Base-by-base conservation (phyloP, 2,888 invertebrate species). In the Metallyticus violacea region DNA sequence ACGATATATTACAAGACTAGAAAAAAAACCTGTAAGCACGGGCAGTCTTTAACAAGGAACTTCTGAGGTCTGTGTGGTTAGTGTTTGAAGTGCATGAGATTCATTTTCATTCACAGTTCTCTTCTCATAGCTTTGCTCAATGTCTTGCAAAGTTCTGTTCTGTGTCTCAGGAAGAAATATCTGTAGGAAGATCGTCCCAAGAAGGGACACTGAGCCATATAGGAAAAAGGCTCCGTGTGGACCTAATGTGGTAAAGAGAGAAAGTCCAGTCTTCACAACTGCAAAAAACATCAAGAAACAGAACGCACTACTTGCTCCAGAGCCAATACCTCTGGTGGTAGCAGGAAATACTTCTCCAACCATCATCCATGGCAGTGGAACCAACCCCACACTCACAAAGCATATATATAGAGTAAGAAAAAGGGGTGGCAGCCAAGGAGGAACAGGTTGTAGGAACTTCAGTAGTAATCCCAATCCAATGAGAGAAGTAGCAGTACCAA, bases 311-410 rank as follows among this genome's bases (percentile, higher is more conserved):
- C 94, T 94, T 9, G 95, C 92, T 0, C 96, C 95, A 0, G 95
- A 94, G 0, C 96, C 96, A 0, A 95, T 90, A 0, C 95, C 95
- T 62, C 95, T 92, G 0, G 93, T 93, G 86, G 92, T 93, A 1
- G 93, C 93, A 0, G 95, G 93, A 89, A 96, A 96, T 40, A 90
- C 89, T 91, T 96, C 96, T 0, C 96, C 96, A 88, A 95, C 94
- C 94, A 96, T 94, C 40, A 95, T 94, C 94, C 96, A 96, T 0
- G 96, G 96, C 84, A 96, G 90, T 0, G 96, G 95, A 15, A 95
- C 93, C 26, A 95, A 90, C 0, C 96, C 95, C 85, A 94, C 92
- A 1, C 94, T 93, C 82, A 94, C 93, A 84, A 94, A 94, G 79
- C 93, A 92, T 15, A 94, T 94, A 89, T 95, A 95, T 1, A 92